A percentile compares a stretch with the other conserved stretches of the same genome.
Conservation (phyloP, 2,113 vertebrate genomes). For the Boulengeromyrus knoepffleri region DNA sequence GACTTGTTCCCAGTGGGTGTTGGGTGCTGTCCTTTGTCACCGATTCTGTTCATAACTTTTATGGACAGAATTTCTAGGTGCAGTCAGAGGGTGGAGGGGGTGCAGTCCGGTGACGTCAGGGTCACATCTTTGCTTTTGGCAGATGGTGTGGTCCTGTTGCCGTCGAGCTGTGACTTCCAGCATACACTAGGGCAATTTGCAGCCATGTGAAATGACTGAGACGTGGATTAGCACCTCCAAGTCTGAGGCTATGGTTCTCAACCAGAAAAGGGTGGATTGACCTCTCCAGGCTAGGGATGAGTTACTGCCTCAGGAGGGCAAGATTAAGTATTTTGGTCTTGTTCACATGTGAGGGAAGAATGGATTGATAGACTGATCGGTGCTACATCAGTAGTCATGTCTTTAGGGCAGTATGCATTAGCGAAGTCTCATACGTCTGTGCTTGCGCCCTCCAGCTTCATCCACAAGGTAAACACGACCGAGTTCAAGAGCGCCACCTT, state of each 20-base stretch:
- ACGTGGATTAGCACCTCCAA: background rate
- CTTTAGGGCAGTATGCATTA: background rate
- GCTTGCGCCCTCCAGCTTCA: conserved; percentile 67
- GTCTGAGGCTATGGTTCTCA: background rate
- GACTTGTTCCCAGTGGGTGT: background rate
- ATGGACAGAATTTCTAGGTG: background rate
- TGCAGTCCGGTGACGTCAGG: background rate
- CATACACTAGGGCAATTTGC: background rate
- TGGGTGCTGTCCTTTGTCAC: background rate
- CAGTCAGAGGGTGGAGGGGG: background rate
- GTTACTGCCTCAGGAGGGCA: background rate
- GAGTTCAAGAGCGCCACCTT: conserved; percentile 98
- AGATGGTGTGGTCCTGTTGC: background rate
- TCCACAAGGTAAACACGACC: conserved; percentile 92
- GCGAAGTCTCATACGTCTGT: background rate
- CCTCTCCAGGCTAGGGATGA: background rate
- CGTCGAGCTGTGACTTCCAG: background rate
- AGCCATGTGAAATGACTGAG: background rate
- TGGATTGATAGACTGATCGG: background rate
- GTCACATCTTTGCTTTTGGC: background rate
- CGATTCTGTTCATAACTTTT: background rate
- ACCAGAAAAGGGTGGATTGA: background rate
- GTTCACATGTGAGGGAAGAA: background rate
- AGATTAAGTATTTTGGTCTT: background rate
- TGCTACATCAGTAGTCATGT: background rate